Evolutionary conservation across 1,140 invertebrate genomes (phyloP), one percentile per base, ranked within the genome.

Genomic region (Cephus cinctus): DNA sequence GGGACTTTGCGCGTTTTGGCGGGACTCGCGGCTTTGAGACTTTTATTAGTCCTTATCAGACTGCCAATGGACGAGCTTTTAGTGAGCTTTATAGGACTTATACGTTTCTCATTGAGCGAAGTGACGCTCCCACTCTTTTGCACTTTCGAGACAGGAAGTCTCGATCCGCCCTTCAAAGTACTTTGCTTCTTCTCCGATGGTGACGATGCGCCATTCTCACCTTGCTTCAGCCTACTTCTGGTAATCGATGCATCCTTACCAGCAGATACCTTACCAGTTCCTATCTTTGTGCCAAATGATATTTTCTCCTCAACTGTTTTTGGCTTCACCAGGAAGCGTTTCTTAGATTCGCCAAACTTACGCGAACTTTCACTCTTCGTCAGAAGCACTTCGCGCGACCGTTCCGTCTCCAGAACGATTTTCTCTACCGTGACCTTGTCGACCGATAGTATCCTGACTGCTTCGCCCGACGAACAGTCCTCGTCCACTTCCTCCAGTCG

Each of bases 351-450:
- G 11, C 58, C 57, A 1, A 61, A 5, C 20, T 59, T 59, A 11
- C 45, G 43, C 2, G 49, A 57, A 16, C 39, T 58, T 43, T 61
- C 63, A 21, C 55, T 57, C 8, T 63, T 65, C 30, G 57, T 65
- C 5, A 63, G 14, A 2, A 61, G 41, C 16, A 61, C 43, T 46
- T 67, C 52, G n/a, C 54, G 52, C 25, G 58, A 52, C 0, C 51
- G 52, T 25, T 38, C 36, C 43, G 47, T 50, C 27, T 62, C 63
- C 15, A 65, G 35, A 1, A 67, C 58, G 20, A 67, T 60, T 31
- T 64, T 67, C 22, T 67, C 66, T 0, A 62, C 48, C 6, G 57
- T 63, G 3, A 68, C 23, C 36, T 61, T 65, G 21, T 68, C 62
- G 1, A 64, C 47, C 5, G 56, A 57, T 6, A 62, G 35, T 42